phyloP scores from a whole-genome alignment of 2,888 invertebrate species.

The Eristalis intricaria region DNA sequence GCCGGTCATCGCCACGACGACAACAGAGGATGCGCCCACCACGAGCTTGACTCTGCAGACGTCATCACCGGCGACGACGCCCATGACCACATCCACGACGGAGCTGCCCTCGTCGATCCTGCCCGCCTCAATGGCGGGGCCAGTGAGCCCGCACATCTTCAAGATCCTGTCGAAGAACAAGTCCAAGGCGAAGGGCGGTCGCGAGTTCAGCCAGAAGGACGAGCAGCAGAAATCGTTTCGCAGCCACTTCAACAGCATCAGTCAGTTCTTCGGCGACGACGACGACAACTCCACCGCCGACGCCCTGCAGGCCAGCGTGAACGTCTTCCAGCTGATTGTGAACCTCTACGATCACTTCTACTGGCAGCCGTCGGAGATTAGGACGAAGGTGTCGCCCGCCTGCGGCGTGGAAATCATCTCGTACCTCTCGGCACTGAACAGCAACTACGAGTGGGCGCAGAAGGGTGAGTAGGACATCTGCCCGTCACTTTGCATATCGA shows the following conservation, averaged over 20 bases:
- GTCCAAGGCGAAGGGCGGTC: slow-evolving; percentile 76
- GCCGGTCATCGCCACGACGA: slow-evolving; percentile 49
- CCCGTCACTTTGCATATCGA: background rate
- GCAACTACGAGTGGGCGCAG: slow-evolving; percentile 88
- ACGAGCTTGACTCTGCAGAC: slow-evolving; percentile 40
- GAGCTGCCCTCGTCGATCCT: slow-evolving; percentile 42
- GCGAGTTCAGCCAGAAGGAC: slow-evolving; percentile 77
- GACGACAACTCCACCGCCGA: slow-evolving; percentile 59
- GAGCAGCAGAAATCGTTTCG: slow-evolving; percentile 76
- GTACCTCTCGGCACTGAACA: slow-evolving; percentile 84
- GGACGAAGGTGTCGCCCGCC: slow-evolving; percentile 82
- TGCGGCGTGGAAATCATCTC: slow-evolving; percentile 84
- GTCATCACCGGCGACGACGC: slow-evolving; percentile 12
- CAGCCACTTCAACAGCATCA: slow-evolving; percentile 79
- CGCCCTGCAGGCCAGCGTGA: slow-evolving; percentile 73
- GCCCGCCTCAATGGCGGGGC: slow-evolving; percentile 49
- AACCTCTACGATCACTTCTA: slow-evolving; percentile 80
- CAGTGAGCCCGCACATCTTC: slow-evolving; percentile 76
- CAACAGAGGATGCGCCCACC: slow-evolving; percentile 46
- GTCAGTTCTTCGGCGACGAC: slow-evolving; percentile 75
- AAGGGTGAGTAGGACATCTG: slow-evolving; percentile 85
- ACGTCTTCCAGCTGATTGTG: slow-evolving; percentile 79
- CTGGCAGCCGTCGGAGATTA: slow-evolving; percentile 79
- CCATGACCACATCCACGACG: slow-evolving; percentile 14
- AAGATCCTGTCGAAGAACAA: slow-evolving; percentile 77